Base-by-base conservation (phyloP, 2,113 vertebrate species). In the Heterochromis multidens region DNA sequence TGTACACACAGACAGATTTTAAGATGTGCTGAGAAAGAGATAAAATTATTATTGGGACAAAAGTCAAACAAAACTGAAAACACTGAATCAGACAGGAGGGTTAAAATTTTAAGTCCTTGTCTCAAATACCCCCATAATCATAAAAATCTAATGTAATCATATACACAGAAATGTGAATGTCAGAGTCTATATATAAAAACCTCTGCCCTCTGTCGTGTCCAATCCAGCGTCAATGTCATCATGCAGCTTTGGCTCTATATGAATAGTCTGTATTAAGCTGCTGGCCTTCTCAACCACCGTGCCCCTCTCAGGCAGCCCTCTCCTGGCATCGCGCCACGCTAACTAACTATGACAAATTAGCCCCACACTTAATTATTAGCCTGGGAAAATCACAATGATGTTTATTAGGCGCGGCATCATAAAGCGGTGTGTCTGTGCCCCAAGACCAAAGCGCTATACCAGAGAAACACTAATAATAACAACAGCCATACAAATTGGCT, bases 321-420 rank as follows among this genome's bases (percentile, higher is more conserved):
- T 80, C 61, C 86, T 60, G 29, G 88, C 92, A 72, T 54, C 1
- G 61, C 65, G 76, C 95, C 94, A 86, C 89, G 90, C 96, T 96
- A 97, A 97, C 96, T 96, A 96, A 96, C 90, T 95, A 94, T 96
- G 95, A 96, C 82, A 88, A 95, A 96, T 97, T 95, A 96, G 91
- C 86, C 91, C 92, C 82, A 65, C 94, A 92, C 90, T 95, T 97
- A 96, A 97, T 97, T 96, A 94, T 90, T 89, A 80, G 83, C 87
- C 91, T 92, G 93, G 92, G 96, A 96, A 95, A 96, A 96, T 96
- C 95, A 90, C 52, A 78, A 85, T 93, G 87, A 91, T 96, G 86
- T 92, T 96, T 95, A 96, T 95, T 96, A 91, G 94, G 93, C 94
- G 90, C 92, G 65, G 89, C 94, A 92, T 95, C 92, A 94, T 95